Base-by-base conservation (phyloP, 2,888 invertebrate species). In the Caprella mutica region DNA sequence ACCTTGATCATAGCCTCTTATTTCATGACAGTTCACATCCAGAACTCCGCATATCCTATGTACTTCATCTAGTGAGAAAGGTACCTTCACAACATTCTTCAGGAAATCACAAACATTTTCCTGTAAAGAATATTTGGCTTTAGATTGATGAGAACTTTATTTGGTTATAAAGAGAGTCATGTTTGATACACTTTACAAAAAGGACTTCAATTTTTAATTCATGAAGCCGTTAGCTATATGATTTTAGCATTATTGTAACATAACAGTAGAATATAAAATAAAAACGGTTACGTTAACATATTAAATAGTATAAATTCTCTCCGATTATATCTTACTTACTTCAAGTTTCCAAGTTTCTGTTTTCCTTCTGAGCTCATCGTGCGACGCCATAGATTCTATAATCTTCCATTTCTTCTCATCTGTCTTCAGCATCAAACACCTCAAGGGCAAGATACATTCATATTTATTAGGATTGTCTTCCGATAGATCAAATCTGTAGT, bases 11-110 rank as follows among this genome's bases (percentile, higher is more conserved):
- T 2, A 0, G 79, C 77, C 48, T 12, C 81, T 75, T 1, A 85
- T 77, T 67, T 85, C 84, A 68, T 83, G 84, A 0, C 82, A 72
- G 68, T 85, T 85, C 1, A 83, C 83, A 74, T 89, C 88, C 56
- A 88, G 74, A 65, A 89, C 83, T 5, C 89, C 89, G 67, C 87
- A 85, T 26, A 81, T 81, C 65, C 77, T 80, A 72, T 88, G 86
- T 62, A 90, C 83, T 65, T 89, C 83, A 12, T 81, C 71, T 14
- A 85, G 82, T 68, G 84, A 85, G 5, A 39, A 46, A 0, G 52
- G 17, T 2, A 65, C 27, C 38, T 58, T 55, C 21, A 60, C 56
- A 21, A 58, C 55, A 27, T 48, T 44, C 17, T 26, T 21, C 8
- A 64, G 43, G 53, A 57, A 64, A 27, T 64, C 56, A 12, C 55